A percentile compares a stretch with the other conserved stretches of the same genome.
phyloP scores from a whole-genome alignment of 92 coral and sea anemone genomes.

The Heliopora coerulea region DNA sequence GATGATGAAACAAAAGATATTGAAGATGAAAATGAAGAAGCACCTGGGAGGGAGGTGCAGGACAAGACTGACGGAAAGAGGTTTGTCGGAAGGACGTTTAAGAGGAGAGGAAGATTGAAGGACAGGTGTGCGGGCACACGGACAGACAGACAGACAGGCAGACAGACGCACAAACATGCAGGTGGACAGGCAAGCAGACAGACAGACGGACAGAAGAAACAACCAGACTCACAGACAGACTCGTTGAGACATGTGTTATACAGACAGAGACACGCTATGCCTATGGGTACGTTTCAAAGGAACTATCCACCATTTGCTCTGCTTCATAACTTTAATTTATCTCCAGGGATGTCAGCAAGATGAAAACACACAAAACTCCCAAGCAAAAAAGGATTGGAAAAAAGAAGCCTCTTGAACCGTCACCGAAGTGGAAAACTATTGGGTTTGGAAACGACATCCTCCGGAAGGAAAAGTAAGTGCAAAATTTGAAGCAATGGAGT shows the following conservation, averaged over 20 bases:
- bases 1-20: conserved; percentile 41
- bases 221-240: no score
- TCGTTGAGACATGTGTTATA: no score
- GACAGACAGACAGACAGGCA: not conserved
- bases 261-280: no score
- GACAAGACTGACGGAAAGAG: conserved; percentile 37
- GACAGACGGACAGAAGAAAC: no score
- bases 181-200: no score
- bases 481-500: not conserved
- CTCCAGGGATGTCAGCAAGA: conserved; percentile 66
- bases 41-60: conserved; percentile 53
- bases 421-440: conserved; percentile 93
- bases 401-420: conserved; percentile 68
- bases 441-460: conserved; percentile 73
- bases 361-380: conserved; percentile 58
- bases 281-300: no score
- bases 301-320: no score
- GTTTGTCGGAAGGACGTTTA: conserved; percentile 51
- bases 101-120: conserved; percentile 44
- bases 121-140: conserved; percentile 39
- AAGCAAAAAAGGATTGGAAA: conserved; percentile 76
- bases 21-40: conserved; percentile 56
- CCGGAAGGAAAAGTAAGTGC: conserved; percentile 72
- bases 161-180: not conserved
- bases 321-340: not conserved